A percentile compares a stretch with the other conserved stretches of the same genome.
Conservation (phyloP, 2,797 vertebrate genomes). For the Tangara arthus region DNA sequence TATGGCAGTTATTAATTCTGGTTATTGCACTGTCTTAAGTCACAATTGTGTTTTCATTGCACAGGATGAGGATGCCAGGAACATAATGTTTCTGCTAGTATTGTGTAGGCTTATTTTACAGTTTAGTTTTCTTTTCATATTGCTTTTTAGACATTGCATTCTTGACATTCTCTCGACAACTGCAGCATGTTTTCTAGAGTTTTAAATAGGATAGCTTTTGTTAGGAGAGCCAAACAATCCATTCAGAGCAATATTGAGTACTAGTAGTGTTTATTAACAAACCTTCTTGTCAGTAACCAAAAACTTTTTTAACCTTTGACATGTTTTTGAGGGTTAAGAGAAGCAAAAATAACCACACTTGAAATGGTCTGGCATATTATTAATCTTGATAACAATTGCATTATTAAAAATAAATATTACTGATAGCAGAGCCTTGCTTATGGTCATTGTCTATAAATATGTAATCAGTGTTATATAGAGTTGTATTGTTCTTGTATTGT, state of each 20-base stretch:
- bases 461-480: neutral
- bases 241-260: neutral
- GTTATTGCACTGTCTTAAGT: neutral
- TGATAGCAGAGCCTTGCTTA: slow-evolving; percentile 34
- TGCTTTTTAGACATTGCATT: neutral
- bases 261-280: neutral
- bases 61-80: neutral
- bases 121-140: neutral
- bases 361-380: neutral
- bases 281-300: neutral
- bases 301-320: neutral
- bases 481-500: slow-evolving; percentile 51
- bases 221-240: neutral
- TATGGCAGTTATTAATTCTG: neutral
- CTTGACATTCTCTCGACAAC: neutral
- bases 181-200: neutral
- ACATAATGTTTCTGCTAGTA: neutral
- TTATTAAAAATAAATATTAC: slow-evolving; percentile 36
- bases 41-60: neutral
- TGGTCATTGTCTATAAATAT: slow-evolving; percentile 19
- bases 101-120: neutral
- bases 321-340: neutral
- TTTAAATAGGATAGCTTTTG: neutral
- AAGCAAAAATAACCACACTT: neutral
- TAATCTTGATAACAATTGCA: neutral